Conservation (phyloP, 35 echinoderm and acorn worm species). For the Anneissia japonica region DNA sequence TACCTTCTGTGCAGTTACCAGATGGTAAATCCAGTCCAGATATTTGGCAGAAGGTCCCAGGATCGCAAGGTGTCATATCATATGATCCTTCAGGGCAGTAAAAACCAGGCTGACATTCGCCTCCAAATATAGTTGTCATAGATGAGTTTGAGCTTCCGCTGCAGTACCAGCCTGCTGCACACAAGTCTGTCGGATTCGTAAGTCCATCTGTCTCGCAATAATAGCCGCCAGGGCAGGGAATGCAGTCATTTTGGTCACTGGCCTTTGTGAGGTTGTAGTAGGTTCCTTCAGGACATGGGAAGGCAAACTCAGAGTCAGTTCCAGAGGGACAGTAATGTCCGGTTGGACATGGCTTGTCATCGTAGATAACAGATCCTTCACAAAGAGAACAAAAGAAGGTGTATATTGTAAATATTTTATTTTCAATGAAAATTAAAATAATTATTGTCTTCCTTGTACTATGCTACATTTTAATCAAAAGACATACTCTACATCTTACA, state of each 20-base stretch:
- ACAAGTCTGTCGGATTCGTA: conserved; percentile 48
- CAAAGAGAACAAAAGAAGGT: background rate
- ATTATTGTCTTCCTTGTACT: no score
- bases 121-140: conserved; percentile 55
- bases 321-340: conserved; percentile 83
- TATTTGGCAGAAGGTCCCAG: conserved; percentile 78
- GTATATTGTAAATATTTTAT: no score
- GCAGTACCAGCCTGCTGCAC: conserved; percentile 92
- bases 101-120: conserved; percentile 73
- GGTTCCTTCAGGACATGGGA: conserved; percentile 76
- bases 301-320: conserved; percentile 61
- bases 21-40: conserved; percentile 59
- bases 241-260: conserved; percentile 49
- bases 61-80: conserved; percentile 50
- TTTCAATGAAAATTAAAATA: no score
- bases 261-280: conserved; percentile 79
- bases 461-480: no score
- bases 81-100: conserved; percentile 85
- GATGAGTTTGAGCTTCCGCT: conserved; percentile 57
- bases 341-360: conserved; percentile 87
- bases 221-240: conserved; percentile 61
- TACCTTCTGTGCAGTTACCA: conserved; percentile 85
- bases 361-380: conserved; percentile 68
- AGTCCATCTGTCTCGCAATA: conserved; percentile 89
- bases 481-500: no score